Conservation (phyloP, 2,888 invertebrate species). For the Baccha elongata region DNA sequence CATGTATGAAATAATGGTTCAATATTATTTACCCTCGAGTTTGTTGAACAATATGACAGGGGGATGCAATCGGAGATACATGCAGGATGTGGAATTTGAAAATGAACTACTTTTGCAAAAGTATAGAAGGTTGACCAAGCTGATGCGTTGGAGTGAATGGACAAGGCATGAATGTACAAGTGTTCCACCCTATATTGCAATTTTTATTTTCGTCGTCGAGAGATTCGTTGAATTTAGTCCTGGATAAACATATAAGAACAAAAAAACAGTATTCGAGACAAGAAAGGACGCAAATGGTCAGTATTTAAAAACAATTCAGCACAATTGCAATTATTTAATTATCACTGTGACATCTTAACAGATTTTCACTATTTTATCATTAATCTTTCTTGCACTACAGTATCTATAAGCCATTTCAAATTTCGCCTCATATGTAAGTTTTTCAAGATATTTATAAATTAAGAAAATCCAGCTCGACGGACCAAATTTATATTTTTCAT, state of each 20-base stretch:
- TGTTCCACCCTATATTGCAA: conserved; percentile 4
- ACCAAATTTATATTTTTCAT: too few relatives aligned
- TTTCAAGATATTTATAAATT: too few relatives aligned
- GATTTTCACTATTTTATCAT: too few relatives aligned
- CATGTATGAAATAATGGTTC: conserved; percentile 80
- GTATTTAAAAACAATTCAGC: too few relatives aligned
- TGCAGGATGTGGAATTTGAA: conserved; percentile 34
- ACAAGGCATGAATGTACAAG: neutral
- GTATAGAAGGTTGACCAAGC: conserved; percentile 41
- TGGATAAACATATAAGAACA: conserved; percentile 23
- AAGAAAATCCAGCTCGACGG: too few relatives aligned
- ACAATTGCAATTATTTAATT: too few relatives aligned
- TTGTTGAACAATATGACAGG: conserved; percentile 14
- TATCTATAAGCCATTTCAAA: too few relatives aligned
- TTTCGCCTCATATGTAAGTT: too few relatives aligned
- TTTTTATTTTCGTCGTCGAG: conserved; percentile 21
- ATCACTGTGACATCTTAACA: too few relatives aligned
- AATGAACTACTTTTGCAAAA: conserved; percentile 48
- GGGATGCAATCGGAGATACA: neutral
- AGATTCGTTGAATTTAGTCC: conserved; percentile 48
- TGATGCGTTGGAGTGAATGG: neutral
- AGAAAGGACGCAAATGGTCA: neutral
- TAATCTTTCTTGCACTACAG: too few relatives aligned
- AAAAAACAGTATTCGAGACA: conserved; percentile 29
- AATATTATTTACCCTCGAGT: conserved; percentile 78